A percentile compares a stretch with the other conserved stretches of the same genome.
These are phyloP conservation scores for Sinopyrophorus schimmeli DNA, from an alignment of 2,888 invertebrate genomes.

Conservation along the genomic window DNA sequence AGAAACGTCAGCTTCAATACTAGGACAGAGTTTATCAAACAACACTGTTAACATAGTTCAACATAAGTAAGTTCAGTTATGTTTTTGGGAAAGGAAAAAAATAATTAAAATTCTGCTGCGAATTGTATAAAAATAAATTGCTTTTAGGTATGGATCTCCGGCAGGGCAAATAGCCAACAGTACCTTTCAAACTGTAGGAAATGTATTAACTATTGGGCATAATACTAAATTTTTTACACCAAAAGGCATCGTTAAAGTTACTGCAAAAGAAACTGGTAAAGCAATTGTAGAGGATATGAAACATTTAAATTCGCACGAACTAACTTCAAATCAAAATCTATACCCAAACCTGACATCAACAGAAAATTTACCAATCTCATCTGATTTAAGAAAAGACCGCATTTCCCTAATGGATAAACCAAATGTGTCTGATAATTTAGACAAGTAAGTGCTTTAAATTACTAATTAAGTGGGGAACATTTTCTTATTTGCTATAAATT, in stretches of 20 bases:
- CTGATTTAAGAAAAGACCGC: too few relatives aligned
- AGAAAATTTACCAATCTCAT: too few relatives aligned
- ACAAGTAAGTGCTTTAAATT: too few relatives aligned
- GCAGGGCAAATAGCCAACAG: constrained; percentile 68
- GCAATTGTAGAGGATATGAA: constrained; percentile 56
- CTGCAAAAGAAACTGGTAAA: constrained; percentile 66
- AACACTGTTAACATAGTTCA: constrained; percentile 76
- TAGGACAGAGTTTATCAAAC: constrained; percentile 66
- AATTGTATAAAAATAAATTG: not conserved
- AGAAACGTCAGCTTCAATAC: constrained; percentile 69
- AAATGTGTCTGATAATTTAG: too few relatives aligned
- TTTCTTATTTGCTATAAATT: too few relatives aligned
- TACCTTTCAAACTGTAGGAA: constrained; percentile 70
- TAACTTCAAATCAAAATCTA: too few relatives aligned
- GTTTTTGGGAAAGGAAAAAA: too few relatives aligned
- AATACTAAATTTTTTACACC: constrained; percentile 69
- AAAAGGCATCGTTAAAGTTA: constrained; percentile 66
- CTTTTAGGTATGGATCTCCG: constrained; percentile 67
- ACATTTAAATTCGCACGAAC: too few relatives aligned
- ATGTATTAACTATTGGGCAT: constrained; percentile 66
- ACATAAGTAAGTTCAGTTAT: constrained; percentile 65
- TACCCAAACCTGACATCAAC: not conserved
- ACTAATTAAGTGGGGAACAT: too few relatives aligned
- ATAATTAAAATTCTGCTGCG: not conserved
- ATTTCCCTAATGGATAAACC: too few relatives aligned